Percentiles rank a stretch among this genome's conserved stretches.
Evolutionary conservation across 2,113 vertebrate species (phyloP).

Genomic region (Etheostoma spectabile): DNA sequence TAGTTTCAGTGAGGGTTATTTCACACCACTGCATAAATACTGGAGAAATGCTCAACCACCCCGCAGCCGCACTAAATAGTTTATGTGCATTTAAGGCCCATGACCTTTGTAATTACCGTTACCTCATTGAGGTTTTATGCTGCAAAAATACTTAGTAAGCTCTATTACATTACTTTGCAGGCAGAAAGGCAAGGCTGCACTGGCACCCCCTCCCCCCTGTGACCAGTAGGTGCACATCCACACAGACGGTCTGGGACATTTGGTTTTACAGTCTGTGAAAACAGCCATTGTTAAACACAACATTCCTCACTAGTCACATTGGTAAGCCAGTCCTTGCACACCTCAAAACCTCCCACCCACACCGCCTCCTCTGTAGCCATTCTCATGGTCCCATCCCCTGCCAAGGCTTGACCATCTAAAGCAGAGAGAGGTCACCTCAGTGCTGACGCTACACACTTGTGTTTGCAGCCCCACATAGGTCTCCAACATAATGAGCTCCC

Average conservation of each 20-base stretch:
- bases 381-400: constrained; percentile 51
- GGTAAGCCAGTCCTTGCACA: constrained; percentile 72
- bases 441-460: constrained; percentile 67
- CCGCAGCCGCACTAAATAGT: constrained; percentile 56
- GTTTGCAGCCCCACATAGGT: constrained; percentile 58
- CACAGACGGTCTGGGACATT: constrained; percentile 73
- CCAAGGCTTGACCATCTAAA: constrained; percentile 64
- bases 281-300: constrained; percentile 81
- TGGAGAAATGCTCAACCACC: constrained; percentile 32
- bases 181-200: constrained; percentile 31
- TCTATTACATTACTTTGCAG: constrained; percentile 56
- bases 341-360: constrained; percentile 33
- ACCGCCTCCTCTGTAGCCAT: constrained; percentile 19
- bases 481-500: constrained; percentile 69
- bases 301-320: constrained; percentile 81
- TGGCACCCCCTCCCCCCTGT: constrained; percentile 70
- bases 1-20: constrained; percentile 14
- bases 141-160: constrained; percentile 54
- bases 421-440: constrained; percentile 66
- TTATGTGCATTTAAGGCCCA: constrained; percentile 66
- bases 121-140: constrained; percentile 55
- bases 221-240: constrained; percentile 74
- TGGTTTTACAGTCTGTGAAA: constrained; percentile 82
- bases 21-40: constrained; percentile 15
- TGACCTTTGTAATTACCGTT: constrained; percentile 72